Evolutionary conservation across 64 coral and sea anemone genomes (phyloP).

Genomic region (Montipora capricornis): DNA sequence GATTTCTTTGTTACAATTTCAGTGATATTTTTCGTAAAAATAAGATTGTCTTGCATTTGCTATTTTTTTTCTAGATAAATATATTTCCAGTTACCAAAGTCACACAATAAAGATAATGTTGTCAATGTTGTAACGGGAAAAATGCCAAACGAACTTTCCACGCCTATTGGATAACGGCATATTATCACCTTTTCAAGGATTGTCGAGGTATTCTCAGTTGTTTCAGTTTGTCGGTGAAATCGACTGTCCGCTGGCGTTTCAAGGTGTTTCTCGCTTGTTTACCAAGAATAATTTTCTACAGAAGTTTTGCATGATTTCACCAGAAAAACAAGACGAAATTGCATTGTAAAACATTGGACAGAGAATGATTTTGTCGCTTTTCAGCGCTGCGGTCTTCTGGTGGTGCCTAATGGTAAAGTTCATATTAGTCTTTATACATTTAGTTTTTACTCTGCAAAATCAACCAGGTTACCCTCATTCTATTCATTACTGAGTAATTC

Average conservation of each 20-base stretch:
- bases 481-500: background rate
- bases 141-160: background rate
- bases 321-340: background rate
- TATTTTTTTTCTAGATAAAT: too few relatives aligned
- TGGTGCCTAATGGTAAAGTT: conserved; percentile 9
- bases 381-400: background rate
- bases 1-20: too few relatives aligned
- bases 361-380: conserved; percentile 13
- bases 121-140: background rate
- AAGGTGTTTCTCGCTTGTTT: too few relatives aligned
- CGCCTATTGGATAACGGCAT: background rate
- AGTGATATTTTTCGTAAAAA: too few relatives aligned
- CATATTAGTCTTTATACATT: background rate
- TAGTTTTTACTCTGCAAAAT: background rate
- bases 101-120: too few relatives aligned
- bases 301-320: too few relatives aligned
- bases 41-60: too few relatives aligned
- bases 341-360: background rate
- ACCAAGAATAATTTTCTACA: too few relatives aligned
- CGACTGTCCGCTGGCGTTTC: too few relatives aligned
- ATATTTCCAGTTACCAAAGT: too few relatives aligned
- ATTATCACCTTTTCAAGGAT: background rate
- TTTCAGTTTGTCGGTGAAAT: too few relatives aligned
- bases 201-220: too few relatives aligned
- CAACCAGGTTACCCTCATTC: background rate